Conservation (phyloP, 2,113 vertebrate genomes). For the Syngnathus typhle region DNA sequence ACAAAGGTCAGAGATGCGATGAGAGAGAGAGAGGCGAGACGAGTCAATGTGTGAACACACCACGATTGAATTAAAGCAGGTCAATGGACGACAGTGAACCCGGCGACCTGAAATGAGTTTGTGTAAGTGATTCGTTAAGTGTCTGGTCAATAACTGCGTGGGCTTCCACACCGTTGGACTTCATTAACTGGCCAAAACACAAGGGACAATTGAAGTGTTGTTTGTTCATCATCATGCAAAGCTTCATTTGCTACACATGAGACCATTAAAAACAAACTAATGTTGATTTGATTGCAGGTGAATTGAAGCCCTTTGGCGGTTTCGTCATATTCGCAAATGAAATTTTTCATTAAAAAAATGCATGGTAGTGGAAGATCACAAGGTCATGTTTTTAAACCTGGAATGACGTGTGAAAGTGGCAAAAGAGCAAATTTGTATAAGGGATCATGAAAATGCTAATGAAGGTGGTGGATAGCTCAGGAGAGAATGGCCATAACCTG, state of each 20-base stretch:
- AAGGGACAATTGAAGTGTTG: neutral
- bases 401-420: too few relatives aligned
- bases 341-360: too few relatives aligned
- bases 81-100: neutral
- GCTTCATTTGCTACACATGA: neutral
- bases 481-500: too few relatives aligned
- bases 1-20: neutral
- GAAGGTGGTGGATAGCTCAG: too few relatives aligned
- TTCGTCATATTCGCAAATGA: too few relatives aligned
- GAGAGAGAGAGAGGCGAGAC: neutral
- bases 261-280: neutral
- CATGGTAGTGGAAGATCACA: too few relatives aligned
- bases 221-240: neutral
- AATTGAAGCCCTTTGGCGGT: too few relatives aligned
- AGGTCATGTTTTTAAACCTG: too few relatives aligned
- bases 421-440: too few relatives aligned
- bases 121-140: slow-evolving; percentile 9
- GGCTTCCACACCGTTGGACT: slow-evolving; percentile 5
- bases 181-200: slow-evolving; percentile 12
- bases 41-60: too few relatives aligned
- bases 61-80: slow-evolving; percentile 9
- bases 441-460: too few relatives aligned
- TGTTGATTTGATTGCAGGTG: neutral
- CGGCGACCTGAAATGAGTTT: slow-evolving; percentile 2
- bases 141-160: slow-evolving; percentile 4